These are phyloP conservation scores for Microctonus aethiopoides DNA, from an alignment of 2,888 invertebrate genomes.

Conservation along the genomic window DNA sequence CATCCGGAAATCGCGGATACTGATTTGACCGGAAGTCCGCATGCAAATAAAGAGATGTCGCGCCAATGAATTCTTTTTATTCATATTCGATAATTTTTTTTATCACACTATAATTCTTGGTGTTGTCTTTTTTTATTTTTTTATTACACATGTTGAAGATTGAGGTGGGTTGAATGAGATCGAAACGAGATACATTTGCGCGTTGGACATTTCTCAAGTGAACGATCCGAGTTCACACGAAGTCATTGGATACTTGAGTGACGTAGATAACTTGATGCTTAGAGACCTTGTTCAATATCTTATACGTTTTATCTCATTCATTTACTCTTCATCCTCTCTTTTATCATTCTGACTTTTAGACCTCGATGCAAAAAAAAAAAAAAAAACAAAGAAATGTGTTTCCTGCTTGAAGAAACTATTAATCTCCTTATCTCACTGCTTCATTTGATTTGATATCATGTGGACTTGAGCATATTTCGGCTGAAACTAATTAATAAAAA, in stretches of 20 bases:
- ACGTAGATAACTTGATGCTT: neutral
- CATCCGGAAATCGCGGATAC: constrained; percentile 30
- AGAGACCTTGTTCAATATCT: neutral
- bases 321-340: neutral
- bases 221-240: neutral
- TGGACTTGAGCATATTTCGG: neutral
- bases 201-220: neutral
- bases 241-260: constrained; percentile 12
- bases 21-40: constrained; percentile 10
- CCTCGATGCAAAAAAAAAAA: neutral
- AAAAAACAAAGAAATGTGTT: neutral
- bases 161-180: neutral
- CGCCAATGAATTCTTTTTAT: neutral
- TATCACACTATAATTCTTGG: too few species aligned
- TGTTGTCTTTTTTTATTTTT: too few species aligned
- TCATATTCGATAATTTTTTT: neutral
- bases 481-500: too few species aligned
- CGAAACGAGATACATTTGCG: neutral
- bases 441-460: neutral
- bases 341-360: neutral
- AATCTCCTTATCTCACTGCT: neutral
- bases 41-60: neutral
- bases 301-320: neutral
- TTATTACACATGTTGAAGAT: neutral
- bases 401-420: neutral